Evolutionary conservation across 2,113 vertebrate genomes (phyloP), one percentile per base, ranked within the genome.

Genomic region (Cyprinus carpio): DNA sequence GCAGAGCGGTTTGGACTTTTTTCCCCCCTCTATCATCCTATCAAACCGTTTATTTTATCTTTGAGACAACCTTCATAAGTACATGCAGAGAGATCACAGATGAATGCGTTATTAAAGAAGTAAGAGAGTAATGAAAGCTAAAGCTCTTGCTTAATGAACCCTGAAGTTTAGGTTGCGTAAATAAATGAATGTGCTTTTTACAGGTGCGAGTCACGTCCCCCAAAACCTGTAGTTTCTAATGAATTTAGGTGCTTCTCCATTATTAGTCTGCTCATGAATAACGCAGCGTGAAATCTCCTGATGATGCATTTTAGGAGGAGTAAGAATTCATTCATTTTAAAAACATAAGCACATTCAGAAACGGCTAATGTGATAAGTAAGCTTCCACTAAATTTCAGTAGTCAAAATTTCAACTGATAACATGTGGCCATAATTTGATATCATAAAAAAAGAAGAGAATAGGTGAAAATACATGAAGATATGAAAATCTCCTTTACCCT

Each of bases 1-100:
- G 80, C 86, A 82, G 87, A 87, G 56, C 27, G 54, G 51, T 87
- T 80, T 88, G 88, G 86, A 85, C 84, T 86, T 87, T 87, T 88
- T 65, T 87, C 79, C 64, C 40, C 69, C 81, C 64, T 87, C 81
- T 82, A 74, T 86, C 34, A 54, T 54, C 80, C 11, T 72, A 80
- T 64, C 51, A 60, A 85, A 82, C 54, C 11, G 54, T 77, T 76
- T 69, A 79, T 64, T 65, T 83, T 62, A 40, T 83, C 81, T 74
- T 3, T 81, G 43, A 74, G 20, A 78, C 12, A 51, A 34, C 25
- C 11, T 34, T 82, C 23, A 9, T 60, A 54, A 37, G 51, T 82
- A 23, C 84, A 40, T 74, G 62, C 60, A 79, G 69, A 87, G 82
- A 74, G 62, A 56, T 85, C 75, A 69, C 10, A 27, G 20, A 67